Evolutionary conservation across 1,140 invertebrate genomes (phyloP).

Genomic region (Carcinoscorpius rotundicauda): DNA sequence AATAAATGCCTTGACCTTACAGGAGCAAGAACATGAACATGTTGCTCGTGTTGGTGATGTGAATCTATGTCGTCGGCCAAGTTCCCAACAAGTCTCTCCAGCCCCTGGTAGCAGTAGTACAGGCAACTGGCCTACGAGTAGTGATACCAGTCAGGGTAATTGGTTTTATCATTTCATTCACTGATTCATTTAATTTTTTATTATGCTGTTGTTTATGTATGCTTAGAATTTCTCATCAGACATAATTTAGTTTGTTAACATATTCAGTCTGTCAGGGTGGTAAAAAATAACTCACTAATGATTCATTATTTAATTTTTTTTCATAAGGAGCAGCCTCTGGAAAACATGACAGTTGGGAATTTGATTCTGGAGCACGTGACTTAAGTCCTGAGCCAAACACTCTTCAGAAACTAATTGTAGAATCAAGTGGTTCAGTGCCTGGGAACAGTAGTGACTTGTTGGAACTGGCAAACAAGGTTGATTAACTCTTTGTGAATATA

Average conservation of each 20-base stretch:
- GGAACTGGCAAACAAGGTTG: slow-evolving; percentile 44
- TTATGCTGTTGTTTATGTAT: no score
- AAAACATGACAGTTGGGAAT: slow-evolving; percentile 53
- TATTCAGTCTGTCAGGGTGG: no score
- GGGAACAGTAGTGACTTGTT: slow-evolving; percentile 36
- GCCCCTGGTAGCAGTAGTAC: slow-evolving; percentile 24
- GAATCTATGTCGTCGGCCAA: not conserved
- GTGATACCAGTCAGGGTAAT: slow-evolving; percentile 49
- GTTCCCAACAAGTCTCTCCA: slow-evolving; percentile 13
- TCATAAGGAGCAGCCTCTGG: slow-evolving; percentile 31
- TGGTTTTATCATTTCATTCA: not conserved
- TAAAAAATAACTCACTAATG: no score
- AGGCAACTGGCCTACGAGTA: slow-evolving; percentile 45
- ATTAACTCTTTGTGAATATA: no score
- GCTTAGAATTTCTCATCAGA: no score
- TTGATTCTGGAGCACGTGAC: slow-evolving; percentile 53
- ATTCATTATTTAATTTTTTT: no score
- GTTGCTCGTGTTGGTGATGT: not conserved
- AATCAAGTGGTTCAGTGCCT: slow-evolving; percentile 32
- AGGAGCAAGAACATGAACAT: slow-evolving; percentile 20
- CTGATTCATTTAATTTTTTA: no score
- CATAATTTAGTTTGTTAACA: no score
- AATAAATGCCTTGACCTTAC: slow-evolving; percentile 41
- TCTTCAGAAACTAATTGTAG: slow-evolving; percentile 41
- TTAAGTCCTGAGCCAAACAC: slow-evolving; percentile 50